Evolutionary conservation across 2,888 invertebrate species (phyloP).

Genomic region (Melanophora roralis): DNA sequence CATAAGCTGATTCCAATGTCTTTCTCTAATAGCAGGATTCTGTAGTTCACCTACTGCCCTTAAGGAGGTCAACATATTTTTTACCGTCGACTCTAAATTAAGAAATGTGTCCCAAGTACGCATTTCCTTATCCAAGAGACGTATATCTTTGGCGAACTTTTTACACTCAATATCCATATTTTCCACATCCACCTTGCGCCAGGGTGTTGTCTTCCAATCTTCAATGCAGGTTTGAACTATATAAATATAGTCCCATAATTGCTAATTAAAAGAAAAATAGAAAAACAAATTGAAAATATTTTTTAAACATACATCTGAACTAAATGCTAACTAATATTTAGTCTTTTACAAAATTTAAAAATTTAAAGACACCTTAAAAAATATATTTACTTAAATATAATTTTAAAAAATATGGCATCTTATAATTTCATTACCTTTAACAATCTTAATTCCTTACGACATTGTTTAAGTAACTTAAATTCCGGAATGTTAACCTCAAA

Average conservation of each 20-base stretch:
- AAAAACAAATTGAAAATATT: not conserved
- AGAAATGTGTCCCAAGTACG: slow-evolving; percentile 94
- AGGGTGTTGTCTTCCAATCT: slow-evolving; percentile 98
- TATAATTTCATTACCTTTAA: slow-evolving; percentile 81
- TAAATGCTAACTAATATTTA: slow-evolving; percentile 8
- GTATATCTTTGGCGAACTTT: slow-evolving; percentile 96
- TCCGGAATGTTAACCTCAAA: slow-evolving; percentile 97
- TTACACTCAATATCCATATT: slow-evolving; percentile 99
- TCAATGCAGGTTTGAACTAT: slow-evolving; percentile 94
- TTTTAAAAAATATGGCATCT: not conserved
- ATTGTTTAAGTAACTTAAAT: slow-evolving; percentile 93
- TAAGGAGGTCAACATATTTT: slow-evolving; percentile 96
- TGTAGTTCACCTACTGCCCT: slow-evolving; percentile 96
- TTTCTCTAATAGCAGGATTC: slow-evolving; percentile 95
- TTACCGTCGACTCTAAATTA: slow-evolving; percentile 92
- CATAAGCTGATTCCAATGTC: slow-evolving; percentile 98
- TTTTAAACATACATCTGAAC: not conserved
- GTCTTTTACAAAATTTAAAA: slow-evolving; percentile 51
- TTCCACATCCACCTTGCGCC: slow-evolving; percentile 98
- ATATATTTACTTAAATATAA: not conserved
- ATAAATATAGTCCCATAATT: slow-evolving; percentile 96
- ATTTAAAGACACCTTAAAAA: slow-evolving; percentile 27
- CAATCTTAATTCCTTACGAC: slow-evolving; percentile 92
- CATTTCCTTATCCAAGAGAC: slow-evolving; percentile 96
- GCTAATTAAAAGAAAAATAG: slow-evolving; percentile 77